Evolutionary conservation across 2,888 invertebrate species (phyloP), one percentile per base, ranked within the genome.

Genomic region (Trichopria drosophilae): DNA sequence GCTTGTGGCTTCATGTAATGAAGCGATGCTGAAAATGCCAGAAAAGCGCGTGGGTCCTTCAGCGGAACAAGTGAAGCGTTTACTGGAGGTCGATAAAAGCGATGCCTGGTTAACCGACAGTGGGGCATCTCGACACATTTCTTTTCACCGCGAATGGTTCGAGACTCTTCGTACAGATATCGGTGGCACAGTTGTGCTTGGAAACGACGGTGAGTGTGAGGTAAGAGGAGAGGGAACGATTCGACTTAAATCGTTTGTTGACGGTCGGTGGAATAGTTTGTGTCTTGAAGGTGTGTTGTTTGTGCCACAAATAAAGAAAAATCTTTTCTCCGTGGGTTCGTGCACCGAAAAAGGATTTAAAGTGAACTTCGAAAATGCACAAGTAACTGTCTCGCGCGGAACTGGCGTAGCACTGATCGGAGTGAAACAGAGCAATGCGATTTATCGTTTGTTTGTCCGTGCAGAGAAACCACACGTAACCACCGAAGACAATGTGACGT

Each of bases 51-150:
- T n/a, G n/a, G n/a, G n/a, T n/a, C n/a, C n/a, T n/a, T n/a, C n/a
- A n/a, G n/a, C n/a, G n/a, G n/a, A n/a, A n/a, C n/a, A n/a, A n/a
- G n/a, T n/a, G n/a, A n/a, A n/a, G n/a, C n/a, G n/a, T n/a, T n/a
- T n/a, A n/a, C n/a, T n/a, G n/a, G n/a, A n/a, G n/a, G n/a, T n/a
- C n/a, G n/a, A n/a, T n/a, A n/a, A n/a, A n/a, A n/a, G n/a, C n/a
- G 62, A 63, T 9, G 41, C 53, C n/a, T 62, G 61, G 61, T 23
- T 61, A 6, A 46, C 53, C 34, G 59, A 61, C 45, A 60, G 62
- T 29, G 61, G 61, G 2, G 61, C 58, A 3, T 62, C 59, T 1
- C 24, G 41, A 13, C 64, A 64, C n/a, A 57, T 63, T 1, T 55
- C 58, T 6, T 58, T 44, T 26, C 52, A 57, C 41, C 34, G 50